phyloP scores from a whole-genome alignment of 2,888 invertebrate species.

The Conus canariensis region DNA sequence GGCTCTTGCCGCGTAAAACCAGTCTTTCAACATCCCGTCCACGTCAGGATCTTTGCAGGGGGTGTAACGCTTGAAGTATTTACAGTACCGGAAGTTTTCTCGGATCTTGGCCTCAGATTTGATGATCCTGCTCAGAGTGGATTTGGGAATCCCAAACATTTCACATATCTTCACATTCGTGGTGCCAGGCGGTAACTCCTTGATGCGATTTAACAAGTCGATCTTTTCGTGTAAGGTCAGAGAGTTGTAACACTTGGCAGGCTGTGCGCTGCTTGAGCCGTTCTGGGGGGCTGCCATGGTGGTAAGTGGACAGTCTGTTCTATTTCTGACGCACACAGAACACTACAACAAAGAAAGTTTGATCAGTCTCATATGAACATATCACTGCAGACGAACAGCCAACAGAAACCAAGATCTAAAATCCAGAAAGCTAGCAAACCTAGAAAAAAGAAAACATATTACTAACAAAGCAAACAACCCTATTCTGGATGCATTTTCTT shows the following conservation, averaged over 20 bases:
- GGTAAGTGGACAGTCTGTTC: not conserved
- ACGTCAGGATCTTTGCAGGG: slow-evolving; percentile 13
- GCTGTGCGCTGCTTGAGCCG: not conserved
- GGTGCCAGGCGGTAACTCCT: not conserved
- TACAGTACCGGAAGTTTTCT: not conserved
- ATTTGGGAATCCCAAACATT: slow-evolving; percentile 9
- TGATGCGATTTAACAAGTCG: slow-evolving; percentile 2
- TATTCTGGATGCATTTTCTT: too few relatives aligned
- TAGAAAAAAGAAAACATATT: too few relatives aligned
- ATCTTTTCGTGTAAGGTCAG: slow-evolving; percentile 1
- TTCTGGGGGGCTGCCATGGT: not conserved
- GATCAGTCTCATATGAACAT: too few relatives aligned
- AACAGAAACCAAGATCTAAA: too few relatives aligned
- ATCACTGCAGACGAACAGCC: too few relatives aligned
- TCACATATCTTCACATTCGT: not conserved
- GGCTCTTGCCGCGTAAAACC: slow-evolving; percentile 10
- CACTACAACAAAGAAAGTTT: too few relatives aligned
- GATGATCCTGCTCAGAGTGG: not conserved
- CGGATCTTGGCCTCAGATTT: slow-evolving; percentile 9
- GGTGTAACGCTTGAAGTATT: slow-evolving; percentile 10
- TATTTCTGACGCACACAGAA: too few relatives aligned
- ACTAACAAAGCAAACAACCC: too few relatives aligned
- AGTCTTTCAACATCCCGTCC: slow-evolving; percentile 15
- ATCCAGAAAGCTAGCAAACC: too few relatives aligned
- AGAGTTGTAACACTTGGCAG: not conserved